Evolutionary conservation across 1,140 invertebrate species (phyloP).

Genomic region (Andricus grossulariae): DNA sequence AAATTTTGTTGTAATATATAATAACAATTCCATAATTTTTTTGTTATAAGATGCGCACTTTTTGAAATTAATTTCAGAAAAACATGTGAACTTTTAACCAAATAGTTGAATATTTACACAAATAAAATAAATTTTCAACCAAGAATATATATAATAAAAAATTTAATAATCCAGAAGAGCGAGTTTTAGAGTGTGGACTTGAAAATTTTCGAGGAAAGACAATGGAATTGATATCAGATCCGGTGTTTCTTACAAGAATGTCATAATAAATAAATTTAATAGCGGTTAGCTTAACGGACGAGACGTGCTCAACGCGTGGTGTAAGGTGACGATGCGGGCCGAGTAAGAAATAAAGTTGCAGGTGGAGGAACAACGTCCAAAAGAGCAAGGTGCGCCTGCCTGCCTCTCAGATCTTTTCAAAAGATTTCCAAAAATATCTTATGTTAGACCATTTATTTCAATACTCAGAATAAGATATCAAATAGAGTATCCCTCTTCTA

Average conservation of each 20-base stretch:
- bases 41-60: no score
- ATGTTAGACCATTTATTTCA: not conserved
- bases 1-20: no score
- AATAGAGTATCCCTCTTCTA: no score
- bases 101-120: no score
- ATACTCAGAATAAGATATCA: no score
- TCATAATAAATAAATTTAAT: constrained; percentile 19
- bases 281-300: not conserved
- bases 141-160: not conserved
- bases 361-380: constrained; percentile 44
- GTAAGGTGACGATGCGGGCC: constrained; percentile 46
- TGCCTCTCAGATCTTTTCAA: not conserved
- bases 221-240: not conserved
- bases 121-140: no score
- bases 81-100: no score
- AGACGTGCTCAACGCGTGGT: not conserved
- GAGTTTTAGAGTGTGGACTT: no score
- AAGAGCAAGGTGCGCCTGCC: constrained; percentile 2
- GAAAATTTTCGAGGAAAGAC: no score
- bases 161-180: not conserved
- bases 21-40: no score
- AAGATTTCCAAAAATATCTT: not conserved
- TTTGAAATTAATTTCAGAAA: no score
- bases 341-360: constrained; percentile 42
- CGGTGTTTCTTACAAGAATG: not conserved